Evolutionary conservation across 2,888 invertebrate genomes (phyloP), one percentile per base, ranked within the genome.

Genomic region (Malthinus flaveolus): DNA sequence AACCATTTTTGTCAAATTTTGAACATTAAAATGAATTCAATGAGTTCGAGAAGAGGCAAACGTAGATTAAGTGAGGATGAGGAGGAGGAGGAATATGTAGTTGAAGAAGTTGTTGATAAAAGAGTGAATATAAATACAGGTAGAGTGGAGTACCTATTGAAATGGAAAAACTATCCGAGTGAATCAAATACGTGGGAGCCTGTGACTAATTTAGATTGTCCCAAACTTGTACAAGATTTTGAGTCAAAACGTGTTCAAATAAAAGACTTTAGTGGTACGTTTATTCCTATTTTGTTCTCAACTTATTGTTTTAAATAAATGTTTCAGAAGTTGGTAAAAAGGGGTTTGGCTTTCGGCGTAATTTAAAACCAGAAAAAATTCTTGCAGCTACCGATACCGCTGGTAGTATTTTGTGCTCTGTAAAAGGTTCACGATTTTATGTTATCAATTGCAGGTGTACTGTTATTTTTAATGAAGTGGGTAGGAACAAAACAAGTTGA

Each of bases 151-250:
- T 85, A 84, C 65, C 76, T 82, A 15, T 63, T 87, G 76, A 79
- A 91, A 83, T 84, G 90, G 89, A 79, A 90, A 73, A 91, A 91
- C 0, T 93, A 92, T 74, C 87, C 86, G 44, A 88, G 91, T 72
- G 90, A 88, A 36, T 95, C 97, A 71, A 97, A 96, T 72, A 96
- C 96, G 1, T 97, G 97, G 97, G 97, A 97, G 72, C 97, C 97
- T 0, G 92, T 91, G 68, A 93, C 93, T 69, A 74, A 75, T 49
- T 81, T 96, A 1, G 95, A 95, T 71, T 96, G 95, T 75, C 95
- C 95, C 0, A 93, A 92, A 70, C 80, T 94, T 34, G 93, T 94
- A 64, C 85, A 87, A 57, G 89, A 91, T 0, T 95, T 90, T 77
- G 95, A 96, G 76, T 91, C 91, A 8, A 88, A 88, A 84, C 72